Evolutionary conservation across 2,113 vertebrate species (phyloP).

Genomic region (Cyphomyrus discorhynchus): DNA sequence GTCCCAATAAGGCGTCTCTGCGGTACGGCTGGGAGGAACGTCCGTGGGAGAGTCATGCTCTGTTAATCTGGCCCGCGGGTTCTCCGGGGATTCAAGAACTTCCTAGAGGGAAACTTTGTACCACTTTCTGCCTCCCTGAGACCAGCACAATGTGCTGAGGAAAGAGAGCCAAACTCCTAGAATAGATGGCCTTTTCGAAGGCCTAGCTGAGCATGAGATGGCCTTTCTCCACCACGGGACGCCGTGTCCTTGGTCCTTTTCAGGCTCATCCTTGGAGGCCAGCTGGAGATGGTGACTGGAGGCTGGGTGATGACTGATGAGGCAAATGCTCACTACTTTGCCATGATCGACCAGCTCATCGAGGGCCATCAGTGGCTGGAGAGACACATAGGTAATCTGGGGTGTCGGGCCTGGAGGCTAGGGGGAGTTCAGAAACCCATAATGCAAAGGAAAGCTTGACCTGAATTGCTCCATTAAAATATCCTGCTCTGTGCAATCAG

Average conservation of each 20-base stretch:
- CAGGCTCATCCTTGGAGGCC: constrained; percentile 68
- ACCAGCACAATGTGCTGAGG: background rate
- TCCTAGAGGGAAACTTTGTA: background rate
- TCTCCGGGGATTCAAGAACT: background rate
- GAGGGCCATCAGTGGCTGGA: constrained; percentile 98
- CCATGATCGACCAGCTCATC: constrained; percentile 94
- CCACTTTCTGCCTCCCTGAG: constrained; percentile 10
- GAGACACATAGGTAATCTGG: constrained; percentile 78
- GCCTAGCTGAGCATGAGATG: constrained; percentile 11
- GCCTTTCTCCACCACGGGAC: constrained; percentile 42
- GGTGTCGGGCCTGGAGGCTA: background rate
- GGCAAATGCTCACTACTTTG: constrained; percentile 91
- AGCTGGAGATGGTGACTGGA: constrained; percentile 90
- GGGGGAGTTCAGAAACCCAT: background rate
- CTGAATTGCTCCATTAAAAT: background rate
- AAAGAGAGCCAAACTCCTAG: constrained; percentile 26
- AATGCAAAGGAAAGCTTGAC: background rate
- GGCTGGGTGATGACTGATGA: constrained; percentile 99
- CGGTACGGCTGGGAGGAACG: background rate
- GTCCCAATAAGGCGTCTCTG: background rate
- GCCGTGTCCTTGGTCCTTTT: constrained; percentile 22
- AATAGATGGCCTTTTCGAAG: constrained; percentile 41
- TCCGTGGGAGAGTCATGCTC: background rate
- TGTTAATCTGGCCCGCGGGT: background rate
- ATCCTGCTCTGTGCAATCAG: background rate